Conservation (phyloP, 2,797 vertebrate genomes). For the Coendou prehensilis region DNA sequence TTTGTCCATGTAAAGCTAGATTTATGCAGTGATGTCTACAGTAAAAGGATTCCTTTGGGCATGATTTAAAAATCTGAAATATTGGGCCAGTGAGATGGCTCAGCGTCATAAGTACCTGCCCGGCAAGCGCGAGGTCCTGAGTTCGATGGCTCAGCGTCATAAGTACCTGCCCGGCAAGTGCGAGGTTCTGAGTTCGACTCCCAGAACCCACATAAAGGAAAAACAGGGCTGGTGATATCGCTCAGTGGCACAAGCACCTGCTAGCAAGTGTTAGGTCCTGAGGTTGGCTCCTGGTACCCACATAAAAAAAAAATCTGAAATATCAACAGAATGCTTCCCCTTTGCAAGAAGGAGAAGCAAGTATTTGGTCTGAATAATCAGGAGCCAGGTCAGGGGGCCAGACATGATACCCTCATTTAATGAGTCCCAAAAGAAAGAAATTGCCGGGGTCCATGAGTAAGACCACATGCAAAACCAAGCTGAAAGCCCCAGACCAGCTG, state of each 20-base stretch:
- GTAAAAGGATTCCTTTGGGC: not conserved
- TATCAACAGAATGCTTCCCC: not conserved
- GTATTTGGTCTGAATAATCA: not conserved
- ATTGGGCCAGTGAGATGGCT: not conserved
- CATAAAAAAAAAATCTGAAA: not conserved
- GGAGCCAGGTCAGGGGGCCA: not conserved
- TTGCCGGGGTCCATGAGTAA: not conserved
- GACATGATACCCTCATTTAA: not conserved
- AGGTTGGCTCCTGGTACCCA: too few relatives aligned
- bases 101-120: too few relatives aligned
- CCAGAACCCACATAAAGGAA: too few relatives aligned
- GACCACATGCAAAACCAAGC: not conserved
- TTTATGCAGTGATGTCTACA: not conserved
- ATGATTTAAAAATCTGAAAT: slow-evolving; percentile 35
- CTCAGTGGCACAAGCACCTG: too few relatives aligned
- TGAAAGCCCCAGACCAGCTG: not conserved
- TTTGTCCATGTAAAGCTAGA: not conserved
- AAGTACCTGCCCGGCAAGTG: too few relatives aligned
- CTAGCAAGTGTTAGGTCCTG: too few relatives aligned
- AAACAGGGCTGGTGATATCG: too few relatives aligned
- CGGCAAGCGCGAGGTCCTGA: too few relatives aligned
- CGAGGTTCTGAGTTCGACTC: too few relatives aligned
- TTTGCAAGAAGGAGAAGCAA: slow-evolving; percentile 41
- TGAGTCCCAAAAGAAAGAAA: not conserved
- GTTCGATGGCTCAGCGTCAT: too few relatives aligned